These are phyloP conservation scores for Polyommatus icarus DNA, from an alignment of 2,888 invertebrate genomes.

Conservation along the genomic window DNA sequence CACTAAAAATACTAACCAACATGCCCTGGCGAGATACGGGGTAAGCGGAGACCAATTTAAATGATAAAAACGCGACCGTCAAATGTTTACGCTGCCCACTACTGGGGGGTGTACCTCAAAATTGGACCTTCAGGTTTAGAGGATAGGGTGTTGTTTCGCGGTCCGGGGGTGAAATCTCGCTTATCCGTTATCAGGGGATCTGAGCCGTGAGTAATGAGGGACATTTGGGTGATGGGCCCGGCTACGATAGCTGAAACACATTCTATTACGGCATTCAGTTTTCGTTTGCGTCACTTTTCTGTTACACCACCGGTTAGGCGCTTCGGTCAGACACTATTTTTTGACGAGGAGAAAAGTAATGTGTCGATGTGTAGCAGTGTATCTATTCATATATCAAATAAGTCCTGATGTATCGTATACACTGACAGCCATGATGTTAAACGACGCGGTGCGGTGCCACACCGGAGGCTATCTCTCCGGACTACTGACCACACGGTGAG, in stretches of 20 bases:
- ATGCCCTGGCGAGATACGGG: slow-evolving; percentile 38
- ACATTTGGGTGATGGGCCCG: slow-evolving; percentile 47
- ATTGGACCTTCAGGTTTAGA: slow-evolving; percentile 17
- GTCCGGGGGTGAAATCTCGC: slow-evolving; percentile 32
- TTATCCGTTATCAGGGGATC: slow-evolving; percentile 42
- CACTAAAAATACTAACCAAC: slow-evolving; percentile 32
- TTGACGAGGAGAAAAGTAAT: not conserved
- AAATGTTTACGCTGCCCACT: slow-evolving; percentile 38
- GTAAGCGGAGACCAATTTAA: slow-evolving; percentile 42
- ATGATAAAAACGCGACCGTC: slow-evolving; percentile 41
- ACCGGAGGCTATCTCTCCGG: no score
- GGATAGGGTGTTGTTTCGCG: slow-evolving; percentile 31
- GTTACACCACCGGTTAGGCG: not conserved
- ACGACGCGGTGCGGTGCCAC: no score
- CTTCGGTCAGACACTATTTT: not conserved
- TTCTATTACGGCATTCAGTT: slow-evolving; percentile 27
- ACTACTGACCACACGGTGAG: no score
- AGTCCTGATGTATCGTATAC: no score
- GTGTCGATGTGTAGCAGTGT: no score
- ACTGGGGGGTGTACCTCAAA: slow-evolving; percentile 5
- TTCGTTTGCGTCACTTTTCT: slow-evolving; percentile 25
- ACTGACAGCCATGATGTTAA: no score
- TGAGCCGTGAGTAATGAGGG: slow-evolving; percentile 48
- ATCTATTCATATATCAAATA: no score
- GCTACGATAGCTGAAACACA: slow-evolving; percentile 46